These are phyloP conservation scores for Scaptomyza polygonia DNA, from an alignment of 2,888 invertebrate species.

Conservation along the genomic window DNA sequence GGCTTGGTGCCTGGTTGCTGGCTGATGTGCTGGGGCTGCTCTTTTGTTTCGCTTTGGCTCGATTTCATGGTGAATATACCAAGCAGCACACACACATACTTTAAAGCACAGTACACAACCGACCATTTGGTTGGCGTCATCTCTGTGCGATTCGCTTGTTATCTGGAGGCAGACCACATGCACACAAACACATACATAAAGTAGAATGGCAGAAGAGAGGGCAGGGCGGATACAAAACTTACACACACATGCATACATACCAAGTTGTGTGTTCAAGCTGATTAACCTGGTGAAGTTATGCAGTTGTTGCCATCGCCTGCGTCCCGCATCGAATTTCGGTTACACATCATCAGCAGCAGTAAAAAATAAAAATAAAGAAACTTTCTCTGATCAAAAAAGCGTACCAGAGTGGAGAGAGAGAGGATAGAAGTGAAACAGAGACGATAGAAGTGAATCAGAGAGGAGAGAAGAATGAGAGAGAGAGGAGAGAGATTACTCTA, in stretches of 20 bases:
- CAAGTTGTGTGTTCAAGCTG: constrained; percentile 53
- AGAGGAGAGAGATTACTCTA: constrained; percentile 5
- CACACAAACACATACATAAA: constrained; percentile 34
- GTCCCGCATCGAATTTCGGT: constrained; percentile 74
- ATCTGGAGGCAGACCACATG: constrained; percentile 79
- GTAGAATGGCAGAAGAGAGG: constrained; percentile 39
- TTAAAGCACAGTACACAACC: constrained; percentile 14
- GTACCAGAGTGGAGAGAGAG: constrained; percentile 24
- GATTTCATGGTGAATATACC: constrained; percentile 74
- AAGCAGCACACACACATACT: constrained; percentile 27
- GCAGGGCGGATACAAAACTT: constrained; percentile 42
- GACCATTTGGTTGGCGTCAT: constrained; percentile 74
- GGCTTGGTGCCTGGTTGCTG: constrained; percentile 45
- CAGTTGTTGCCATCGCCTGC: constrained; percentile 51
- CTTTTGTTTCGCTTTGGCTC: constrained; percentile 76
- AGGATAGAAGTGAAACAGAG: too few species aligned
- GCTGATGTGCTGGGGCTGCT: constrained; percentile 51
- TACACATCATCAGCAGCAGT: constrained; percentile 44
- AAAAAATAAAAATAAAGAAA: constrained; percentile 17
- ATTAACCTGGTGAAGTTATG: constrained; percentile 55
- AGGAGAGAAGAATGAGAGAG: too few species aligned
- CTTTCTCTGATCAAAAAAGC: constrained; percentile 54
- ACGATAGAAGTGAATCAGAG: too few species aligned
- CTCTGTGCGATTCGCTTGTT: constrained; percentile 71
- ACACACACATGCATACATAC: constrained; percentile 10